Conservation (phyloP, 1,140 invertebrate genomes). For the Armadillidium nasatum region DNA sequence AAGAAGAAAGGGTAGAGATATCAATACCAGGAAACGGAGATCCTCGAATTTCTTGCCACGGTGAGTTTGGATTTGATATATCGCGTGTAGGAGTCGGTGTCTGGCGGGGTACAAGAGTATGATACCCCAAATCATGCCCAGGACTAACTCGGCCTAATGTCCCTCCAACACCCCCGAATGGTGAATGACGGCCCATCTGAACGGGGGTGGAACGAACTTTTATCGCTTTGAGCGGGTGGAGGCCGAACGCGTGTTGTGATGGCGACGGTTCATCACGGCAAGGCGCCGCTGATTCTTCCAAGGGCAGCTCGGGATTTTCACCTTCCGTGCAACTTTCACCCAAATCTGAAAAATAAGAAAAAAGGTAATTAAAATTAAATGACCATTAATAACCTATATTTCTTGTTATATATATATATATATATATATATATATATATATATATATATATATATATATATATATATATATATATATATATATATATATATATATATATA, state of each 20-base stretch:
- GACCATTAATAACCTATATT: too few species aligned
- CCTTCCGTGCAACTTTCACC: slow-evolving; percentile 35
- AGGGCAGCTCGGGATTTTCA: too few species aligned
- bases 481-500: too few species aligned
- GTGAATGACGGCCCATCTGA: slow-evolving; percentile 37
- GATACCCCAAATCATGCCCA: slow-evolving; percentile 68
- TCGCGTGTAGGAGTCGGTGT: slow-evolving; percentile 45
- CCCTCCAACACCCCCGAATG: slow-evolving; percentile 35
- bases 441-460: too few species aligned
- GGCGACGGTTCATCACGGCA: slow-evolving; percentile 32
- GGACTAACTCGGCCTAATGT: slow-evolving; percentile 48
- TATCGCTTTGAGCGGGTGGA: slow-evolving; percentile 33
- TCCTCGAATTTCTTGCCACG: slow-evolving; percentile 37
- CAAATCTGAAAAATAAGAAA: slow-evolving; percentile 33
- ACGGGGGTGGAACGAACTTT: slow-evolving; percentile 36
- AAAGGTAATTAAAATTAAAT: not conserved
- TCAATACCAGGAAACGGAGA: slow-evolving; percentile 37
- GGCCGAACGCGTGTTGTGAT: slow-evolving; percentile 34
- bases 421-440: too few species aligned
- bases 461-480: too few species aligned
- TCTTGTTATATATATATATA: too few species aligned
- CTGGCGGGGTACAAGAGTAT: slow-evolving; percentile 62
- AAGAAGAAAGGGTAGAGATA: slow-evolving; percentile 36
- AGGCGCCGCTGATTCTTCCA: slow-evolving; percentile 36
- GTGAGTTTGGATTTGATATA: slow-evolving; percentile 28